Evolutionary conservation across 1,140 invertebrate genomes (phyloP), one percentile per base, ranked within the genome.

Genomic region (Euglossa dilemma): DNA sequence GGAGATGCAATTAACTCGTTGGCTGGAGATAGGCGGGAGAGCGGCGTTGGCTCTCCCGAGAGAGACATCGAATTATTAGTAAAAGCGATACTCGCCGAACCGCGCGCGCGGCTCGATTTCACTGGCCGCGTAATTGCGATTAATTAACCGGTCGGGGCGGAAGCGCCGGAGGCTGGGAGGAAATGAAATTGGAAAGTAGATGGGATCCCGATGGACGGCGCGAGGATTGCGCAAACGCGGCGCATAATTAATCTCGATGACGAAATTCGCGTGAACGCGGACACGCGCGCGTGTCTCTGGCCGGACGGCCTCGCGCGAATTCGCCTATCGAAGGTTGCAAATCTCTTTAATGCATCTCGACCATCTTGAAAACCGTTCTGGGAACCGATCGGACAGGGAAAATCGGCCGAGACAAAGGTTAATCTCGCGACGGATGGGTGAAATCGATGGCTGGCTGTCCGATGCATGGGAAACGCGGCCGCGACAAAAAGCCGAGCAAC

Each of bases 101-200:
- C 20, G 16, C 28, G 47, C 14, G 12, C 20, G 20, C 36, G 47
- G 54, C 52, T 86, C 84, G 85, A 88, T 88, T 88, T 88, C 85
- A 85, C 87, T 80, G 64, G 28, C 47, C 56, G 52, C 73, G 56
- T 82, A 66, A 87, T 89, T 78, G 75, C 78, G 83, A 77, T 66
- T 79, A 87, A 90, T 90, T 91, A 91, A 87, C 89, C 87, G 81
- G 85, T 88, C 84, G 63, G 66, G 84, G 66, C 89, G 89, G 90
- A 90, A 91, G 79, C 85, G 83, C 84, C 70, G 77, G 73, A 52
- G 74, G 72, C 69, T 63, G 52, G 77, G 69, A 69, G 84, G 84
- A 86, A 86, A 80, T 71, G 56, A 86, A 84, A 90, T 87, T 87
- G 78, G 83, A 87, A 88, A 89, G 83, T 67, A 71, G 79, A 72